Evolutionary conservation across 2,113 vertebrate genomes (phyloP), one percentile per base, ranked within the genome.

Genomic region (Aplodontia rufa): DNA sequence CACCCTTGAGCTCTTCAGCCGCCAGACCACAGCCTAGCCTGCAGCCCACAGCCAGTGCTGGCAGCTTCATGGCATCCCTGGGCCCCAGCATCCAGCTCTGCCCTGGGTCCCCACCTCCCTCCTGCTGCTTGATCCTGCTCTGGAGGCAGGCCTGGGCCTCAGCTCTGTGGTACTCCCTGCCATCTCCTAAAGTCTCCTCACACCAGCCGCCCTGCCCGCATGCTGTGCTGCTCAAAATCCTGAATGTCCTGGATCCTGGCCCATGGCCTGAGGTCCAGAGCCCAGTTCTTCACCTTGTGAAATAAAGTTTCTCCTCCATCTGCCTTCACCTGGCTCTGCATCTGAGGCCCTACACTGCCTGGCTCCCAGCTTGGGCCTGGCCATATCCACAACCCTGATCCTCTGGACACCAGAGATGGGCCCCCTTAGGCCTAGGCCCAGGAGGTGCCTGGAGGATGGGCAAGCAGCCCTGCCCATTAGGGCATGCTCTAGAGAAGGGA

Each of bases 1-100:
- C 97, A 99, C 99, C 35, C 99, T 99, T 0, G 99, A 99, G 94
- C 99, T 99, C 97, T 99, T 99, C 98, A 99, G 99, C 97, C 99
- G 99, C 62, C 99, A 99, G 97, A 99, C 99, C 74, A 86, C 98
- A 0, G 58, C 98, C 84, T 99, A 86, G 40, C 3, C 32, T 0
- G 0, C 35, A 1, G 19, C 6, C 55, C 24, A 1, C 9, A 55
- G 11, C 37, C 55, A 20, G 49, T 1, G 28, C 37, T 5, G 42
- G 7, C 71, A 4, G 2, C 13, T 20, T 26, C 40, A 2, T 5
- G 0, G 24, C 16, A 5, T 8, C 14, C 32, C 17, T 1, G 5
- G 32, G 17, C 45, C 58, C 60, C 4, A 4, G 40, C 6, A 1
- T 42, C 17, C 60, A 47, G 30, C 60, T 40, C 60, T 64, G 19